phyloP scores from a whole-genome alignment of 2,113 vertebrate species.

The Falcunculus frontatus region DNA sequence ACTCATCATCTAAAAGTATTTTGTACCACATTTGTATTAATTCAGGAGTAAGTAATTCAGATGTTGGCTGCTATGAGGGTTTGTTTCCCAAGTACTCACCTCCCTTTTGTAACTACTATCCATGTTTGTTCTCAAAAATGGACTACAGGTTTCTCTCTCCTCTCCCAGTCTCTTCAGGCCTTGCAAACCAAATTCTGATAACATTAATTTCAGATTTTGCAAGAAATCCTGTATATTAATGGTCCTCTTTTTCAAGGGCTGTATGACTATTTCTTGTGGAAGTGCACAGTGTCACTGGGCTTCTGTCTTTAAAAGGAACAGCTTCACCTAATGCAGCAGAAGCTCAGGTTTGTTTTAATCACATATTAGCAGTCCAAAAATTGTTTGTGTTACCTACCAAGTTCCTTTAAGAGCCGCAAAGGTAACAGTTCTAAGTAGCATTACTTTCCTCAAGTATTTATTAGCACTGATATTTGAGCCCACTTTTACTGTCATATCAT shows the following conservation, averaged over 20 bases:
- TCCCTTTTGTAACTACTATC: neutral
- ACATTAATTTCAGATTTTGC: neutral
- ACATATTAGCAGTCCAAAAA: neutral
- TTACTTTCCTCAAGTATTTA: neutral
- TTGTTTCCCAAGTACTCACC: neutral
- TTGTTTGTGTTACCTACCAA: neutral
- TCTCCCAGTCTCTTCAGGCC: neutral
- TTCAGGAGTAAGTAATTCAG: neutral
- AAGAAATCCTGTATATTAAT: neutral
- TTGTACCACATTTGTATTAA: neutral
- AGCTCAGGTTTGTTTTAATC: neutral
- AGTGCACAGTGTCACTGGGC: neutral
- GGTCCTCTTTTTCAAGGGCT: neutral
- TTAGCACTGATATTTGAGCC: neutral
- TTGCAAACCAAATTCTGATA: neutral
- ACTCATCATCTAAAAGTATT: neutral
- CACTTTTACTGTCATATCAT: neutral
- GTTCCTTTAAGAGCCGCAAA: neutral
- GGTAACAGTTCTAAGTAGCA: neutral
- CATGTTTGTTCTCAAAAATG: neutral
- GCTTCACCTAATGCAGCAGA: neutral
- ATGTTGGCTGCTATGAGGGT: neutral
- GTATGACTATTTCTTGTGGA: neutral
- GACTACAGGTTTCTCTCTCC: neutral
- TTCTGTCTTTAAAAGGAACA: neutral